Base-by-base conservation (phyloP, 2,888 invertebrate genomes). In the Dexiosoma caninum region DNA sequence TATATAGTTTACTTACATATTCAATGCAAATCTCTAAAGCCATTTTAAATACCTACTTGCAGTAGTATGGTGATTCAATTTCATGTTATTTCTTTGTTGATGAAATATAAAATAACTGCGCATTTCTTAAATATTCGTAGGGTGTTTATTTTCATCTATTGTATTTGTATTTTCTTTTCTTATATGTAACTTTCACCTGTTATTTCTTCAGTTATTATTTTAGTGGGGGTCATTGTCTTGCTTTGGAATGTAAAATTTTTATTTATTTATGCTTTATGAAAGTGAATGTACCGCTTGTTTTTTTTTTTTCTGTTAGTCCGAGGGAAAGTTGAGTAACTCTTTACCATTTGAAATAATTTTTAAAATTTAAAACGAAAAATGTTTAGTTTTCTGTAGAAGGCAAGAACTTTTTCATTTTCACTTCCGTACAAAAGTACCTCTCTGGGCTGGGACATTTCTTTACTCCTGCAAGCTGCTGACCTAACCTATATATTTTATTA, bases 141-240 rank as follows among this genome's bases (percentile, higher is more conserved):
- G 42, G 8, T n/a, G n/a, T n/a, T n/a, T n/a, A n/a, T n/a, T n/a
- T n/a, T n/a, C n/a, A n/a, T n/a, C n/a, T n/a, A n/a, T n/a, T n/a
- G 16, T 44, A 9, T 19, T 14, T 57, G 7, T 42, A 32, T 62
- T 12, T 62, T 6, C 14, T 66, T 35, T 42, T 7, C 16, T 32
- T 57, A 12, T 46, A 23, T 35, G 27, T 27, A 59, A 66, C 70
- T 57, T 80, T 76, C 70, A 44, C 64, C 46, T 40, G 37, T 5
- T 27, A 27, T 27, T 27, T 27, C 27, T 70, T 7, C 21, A 46
- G 35, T 35, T 35, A 21, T 75, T 40, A 32, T 21, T 27, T 7
- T 27, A 27, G n/a, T n/a, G 32, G 30, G 62, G 62, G 69, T 77
- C 76, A 62, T 64, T 77, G 69, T 4, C 69, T 46, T 37, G 16